These are phyloP conservation scores for Atopsyche davidsoni DNA, from an alignment of 1,140 invertebrate genomes.

Conservation along the genomic window DNA sequence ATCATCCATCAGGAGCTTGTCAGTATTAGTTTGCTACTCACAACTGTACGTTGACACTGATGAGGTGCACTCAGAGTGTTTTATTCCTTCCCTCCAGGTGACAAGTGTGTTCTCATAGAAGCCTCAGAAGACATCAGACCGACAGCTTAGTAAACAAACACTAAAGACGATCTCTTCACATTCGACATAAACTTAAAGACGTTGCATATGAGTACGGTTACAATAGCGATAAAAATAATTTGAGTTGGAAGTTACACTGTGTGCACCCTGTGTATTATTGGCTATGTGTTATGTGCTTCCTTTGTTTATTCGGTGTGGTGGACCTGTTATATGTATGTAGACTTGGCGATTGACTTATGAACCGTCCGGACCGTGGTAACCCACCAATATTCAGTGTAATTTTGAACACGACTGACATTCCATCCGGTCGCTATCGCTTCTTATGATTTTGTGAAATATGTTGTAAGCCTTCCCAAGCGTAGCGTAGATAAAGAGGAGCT, in stretches of 20 bases:
- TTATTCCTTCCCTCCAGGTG: conserved; percentile 58
- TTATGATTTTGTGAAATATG: conserved; percentile 17
- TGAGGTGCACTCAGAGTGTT: conserved; percentile 46
- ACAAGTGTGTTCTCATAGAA: conserved; percentile 61
- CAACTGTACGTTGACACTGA: conserved; percentile 22
- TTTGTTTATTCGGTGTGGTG: conserved; percentile 29
- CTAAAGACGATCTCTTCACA: conserved; percentile 26
- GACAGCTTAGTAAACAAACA: conserved; percentile 38
- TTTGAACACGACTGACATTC: conserved; percentile 28
- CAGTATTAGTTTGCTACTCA: conserved; percentile 1
- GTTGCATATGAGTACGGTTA: conserved; percentile 27
- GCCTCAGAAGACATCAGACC: conserved; percentile 54
- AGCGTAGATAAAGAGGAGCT: conserved; percentile 21
- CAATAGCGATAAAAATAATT: conserved; percentile 20
- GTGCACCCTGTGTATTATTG: conserved; percentile 31
- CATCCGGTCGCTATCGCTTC: conserved; percentile 24
- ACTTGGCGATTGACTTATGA: conserved; percentile 22
- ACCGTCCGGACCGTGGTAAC: conserved; percentile 27
- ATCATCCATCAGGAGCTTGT: neutral
- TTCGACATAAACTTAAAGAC: conserved; percentile 19
- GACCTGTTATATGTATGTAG: conserved; percentile 27
- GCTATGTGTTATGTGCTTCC: conserved; percentile 30
- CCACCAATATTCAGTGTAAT: conserved; percentile 30
- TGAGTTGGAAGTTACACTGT: conserved; percentile 29
- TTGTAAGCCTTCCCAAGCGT: conserved; percentile 17